Evolutionary conservation across 2,888 invertebrate genomes (phyloP).

Genomic region (Malthinus flaveolus): DNA sequence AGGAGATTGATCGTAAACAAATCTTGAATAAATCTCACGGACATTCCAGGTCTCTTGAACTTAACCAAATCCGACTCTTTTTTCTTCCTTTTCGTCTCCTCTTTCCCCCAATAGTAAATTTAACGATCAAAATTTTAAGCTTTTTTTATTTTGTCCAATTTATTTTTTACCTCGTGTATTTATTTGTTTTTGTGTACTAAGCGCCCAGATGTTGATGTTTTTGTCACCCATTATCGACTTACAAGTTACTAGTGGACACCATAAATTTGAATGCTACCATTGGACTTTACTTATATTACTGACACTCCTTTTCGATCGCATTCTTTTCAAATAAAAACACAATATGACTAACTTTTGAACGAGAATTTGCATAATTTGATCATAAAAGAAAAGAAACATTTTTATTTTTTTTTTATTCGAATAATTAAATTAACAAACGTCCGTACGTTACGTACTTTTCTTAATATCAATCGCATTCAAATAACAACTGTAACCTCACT

Average conservation of each 20-base stretch:
- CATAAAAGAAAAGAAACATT: neutral
- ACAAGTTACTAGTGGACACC: conserved; percentile 48
- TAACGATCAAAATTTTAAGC: conserved; percentile 1
- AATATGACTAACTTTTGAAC: too few species aligned
- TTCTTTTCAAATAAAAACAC: conserved; percentile 10
- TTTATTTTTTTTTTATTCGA: neutral
- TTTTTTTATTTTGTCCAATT: conserved; percentile 11
- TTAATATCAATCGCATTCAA: too few species aligned
- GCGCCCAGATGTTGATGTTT: conserved; percentile 24
- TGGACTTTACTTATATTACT: conserved; percentile 37
- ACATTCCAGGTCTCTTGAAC: conserved; percentile 6
- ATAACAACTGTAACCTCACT: too few species aligned
- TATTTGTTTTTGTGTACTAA: neutral
- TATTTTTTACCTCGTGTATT: neutral
- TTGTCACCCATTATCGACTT: conserved; percentile 48
- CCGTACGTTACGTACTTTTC: neutral
- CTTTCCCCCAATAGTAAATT: neutral
- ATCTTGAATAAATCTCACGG: conserved; percentile 18
- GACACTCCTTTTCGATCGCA: conserved; percentile 43
- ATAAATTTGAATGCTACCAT: conserved; percentile 51
- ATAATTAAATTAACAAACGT: conserved; percentile 1
- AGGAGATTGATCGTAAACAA: conserved; percentile 23
- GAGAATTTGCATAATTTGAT: neutral
- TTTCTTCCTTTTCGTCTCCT: too few species aligned
- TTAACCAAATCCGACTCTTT: neutral